A percentile compares a stretch with the other conserved stretches of the same genome.
These are phyloP conservation scores for Procambarus clarkii DNA, from an alignment of 1,140 invertebrate species.

Conservation along the genomic window DNA sequence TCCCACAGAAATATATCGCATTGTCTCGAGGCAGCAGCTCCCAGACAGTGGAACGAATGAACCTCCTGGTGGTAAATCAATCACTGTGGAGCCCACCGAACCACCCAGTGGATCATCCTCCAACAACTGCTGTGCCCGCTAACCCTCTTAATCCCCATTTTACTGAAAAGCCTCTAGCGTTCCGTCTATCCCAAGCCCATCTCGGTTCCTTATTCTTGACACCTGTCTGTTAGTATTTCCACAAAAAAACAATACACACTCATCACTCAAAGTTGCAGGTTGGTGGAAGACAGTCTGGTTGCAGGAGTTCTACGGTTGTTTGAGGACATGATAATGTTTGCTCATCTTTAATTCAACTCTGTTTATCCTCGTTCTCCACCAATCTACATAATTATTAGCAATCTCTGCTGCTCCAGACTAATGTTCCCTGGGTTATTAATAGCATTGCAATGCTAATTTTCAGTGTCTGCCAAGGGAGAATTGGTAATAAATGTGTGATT, in stretches of 20 bases:
- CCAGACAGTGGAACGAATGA: slow-evolving; percentile 78
- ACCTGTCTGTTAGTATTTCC: slow-evolving; percentile 7
- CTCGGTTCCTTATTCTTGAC: slow-evolving; percentile 11
- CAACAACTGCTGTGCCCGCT: slow-evolving; percentile 72
- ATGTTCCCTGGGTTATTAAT: slow-evolving; percentile 37
- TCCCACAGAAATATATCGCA: slow-evolving; percentile 80
- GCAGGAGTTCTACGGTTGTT: slow-evolving; percentile 59
- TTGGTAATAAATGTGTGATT: slow-evolving; percentile 37
- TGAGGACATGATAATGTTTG: slow-evolving; percentile 48
- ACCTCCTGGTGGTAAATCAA: slow-evolving; percentile 70
- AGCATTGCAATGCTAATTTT: slow-evolving; percentile 26
- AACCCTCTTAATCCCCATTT: slow-evolving; percentile 18
- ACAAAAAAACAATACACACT: background rate
- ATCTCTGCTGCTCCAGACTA: slow-evolving; percentile 42
- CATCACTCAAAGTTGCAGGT: slow-evolving; percentile 33
- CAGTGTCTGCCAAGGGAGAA: slow-evolving; percentile 38
- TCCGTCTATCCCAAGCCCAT: slow-evolving; percentile 32
- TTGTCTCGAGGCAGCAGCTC: slow-evolving; percentile 81
- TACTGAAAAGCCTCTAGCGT: slow-evolving; percentile 13
- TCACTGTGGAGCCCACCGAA: slow-evolving; percentile 73
- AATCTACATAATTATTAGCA: slow-evolving; percentile 50
- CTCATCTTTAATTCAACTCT: slow-evolving; percentile 59
- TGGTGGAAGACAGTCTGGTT: slow-evolving; percentile 51
- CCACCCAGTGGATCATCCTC: slow-evolving; percentile 73
- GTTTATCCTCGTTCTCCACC: slow-evolving; percentile 44